Base-by-base conservation (phyloP, 2,888 invertebrate genomes). In the Eilema caniola region DNA sequence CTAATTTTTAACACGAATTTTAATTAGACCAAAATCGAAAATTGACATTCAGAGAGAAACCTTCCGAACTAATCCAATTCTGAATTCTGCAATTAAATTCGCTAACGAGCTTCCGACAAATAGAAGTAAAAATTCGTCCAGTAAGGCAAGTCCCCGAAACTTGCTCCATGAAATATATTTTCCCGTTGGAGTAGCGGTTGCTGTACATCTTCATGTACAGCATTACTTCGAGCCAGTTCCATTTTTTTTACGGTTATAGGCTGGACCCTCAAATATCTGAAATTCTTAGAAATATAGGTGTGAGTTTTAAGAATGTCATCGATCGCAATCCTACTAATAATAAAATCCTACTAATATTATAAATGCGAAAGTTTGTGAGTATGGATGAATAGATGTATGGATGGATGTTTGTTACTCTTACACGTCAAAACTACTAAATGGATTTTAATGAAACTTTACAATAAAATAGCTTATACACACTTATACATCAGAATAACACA, bases 1-100 rank as follows among this genome's bases (percentile, higher is more conserved):
- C 78, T 85, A 83, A 84, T 85, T 84, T 74, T 65, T 76, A 72
- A 79, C 77, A 74, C 76, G 69, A 82, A 80, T 78, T 73, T 77
- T 85, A 86, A 87, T 88, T 85, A 87, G 79, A 72, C 78, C 70
- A 75, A 71, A 81, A 83, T 81, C 70, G 74, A 81, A 80, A 83
- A 85, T 84, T 81, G 77, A 77, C 82, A 77, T 79, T 81, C 81
- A 80, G 73, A 76, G 70, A 73, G 68, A 79, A 80, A 80, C 79
- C 77, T 78, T 69, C 73, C 73, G 73, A 78, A 73, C 73, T 71
- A 76, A 66, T 70, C 72, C 74, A 78, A 76, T 53, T n/a, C n/a
- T 79, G 77, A 76, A 66, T n/a, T 53, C 10, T n/a, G 72, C 75
- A 83, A 85, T 86, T 84, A 85, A 85, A 85, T 77, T 81, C 71